phyloP scores from a whole-genome alignment of 2,797 vertebrate species.

The Molossus alvarezi region DNA sequence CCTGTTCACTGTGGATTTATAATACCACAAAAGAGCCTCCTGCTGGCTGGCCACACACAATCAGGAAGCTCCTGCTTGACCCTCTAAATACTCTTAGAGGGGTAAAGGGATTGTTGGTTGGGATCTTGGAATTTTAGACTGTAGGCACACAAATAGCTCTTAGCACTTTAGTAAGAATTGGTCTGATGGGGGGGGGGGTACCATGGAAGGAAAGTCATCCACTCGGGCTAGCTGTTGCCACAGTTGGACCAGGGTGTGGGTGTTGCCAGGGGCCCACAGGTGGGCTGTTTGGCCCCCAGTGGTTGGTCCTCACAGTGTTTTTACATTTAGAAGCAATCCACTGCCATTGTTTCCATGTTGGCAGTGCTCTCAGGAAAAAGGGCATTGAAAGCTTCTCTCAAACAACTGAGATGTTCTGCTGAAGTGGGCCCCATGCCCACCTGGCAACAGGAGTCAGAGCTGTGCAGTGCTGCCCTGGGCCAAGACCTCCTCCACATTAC shows the following conservation, averaged over 20 bases:
- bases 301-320: background rate
- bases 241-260: background rate
- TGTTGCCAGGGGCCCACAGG: background rate
- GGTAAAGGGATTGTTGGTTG: too few relatives aligned
- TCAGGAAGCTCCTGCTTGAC: background rate
- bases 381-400: background rate
- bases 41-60: fast-evolving
- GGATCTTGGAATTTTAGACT: background rate
- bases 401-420: background rate
- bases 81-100: background rate
- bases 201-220: background rate
- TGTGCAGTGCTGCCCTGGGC: background rate
- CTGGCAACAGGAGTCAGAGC: background rate
- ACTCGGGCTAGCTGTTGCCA: background rate
- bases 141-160: background rate
- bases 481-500: background rate
- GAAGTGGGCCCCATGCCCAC: too few relatives aligned
- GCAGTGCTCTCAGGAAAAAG: background rate
- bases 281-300: background rate
- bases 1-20: too few relatives aligned
- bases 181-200: too few relatives aligned
- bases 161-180: background rate
- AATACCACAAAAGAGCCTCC: fast-evolving
- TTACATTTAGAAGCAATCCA: background rate
- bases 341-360: fast-evolving